phyloP scores from a whole-genome alignment of 2,888 invertebrate genomes.

The Slavum lentiscoides region DNA sequence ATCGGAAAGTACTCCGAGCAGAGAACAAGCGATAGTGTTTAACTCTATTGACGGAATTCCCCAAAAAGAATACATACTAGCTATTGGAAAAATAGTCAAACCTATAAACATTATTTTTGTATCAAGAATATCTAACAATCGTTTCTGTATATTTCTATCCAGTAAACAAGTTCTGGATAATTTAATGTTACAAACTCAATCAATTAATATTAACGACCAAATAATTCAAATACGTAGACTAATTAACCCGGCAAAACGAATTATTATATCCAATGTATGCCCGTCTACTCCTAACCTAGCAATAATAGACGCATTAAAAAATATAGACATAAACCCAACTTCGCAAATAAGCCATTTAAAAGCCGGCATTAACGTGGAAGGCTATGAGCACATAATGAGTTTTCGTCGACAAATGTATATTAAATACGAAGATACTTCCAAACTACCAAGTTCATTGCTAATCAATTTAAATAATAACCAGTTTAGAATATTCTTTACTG shows the following conservation, averaged over 20 bases:
- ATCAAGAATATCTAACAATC: background rate
- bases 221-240: background rate
- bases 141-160: background rate
- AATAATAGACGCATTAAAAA: too few species aligned
- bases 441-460: background rate
- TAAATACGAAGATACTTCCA: background rate
- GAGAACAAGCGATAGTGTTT: slow-evolving; percentile 1
- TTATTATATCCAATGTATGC: background rate
- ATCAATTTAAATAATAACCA: background rate
- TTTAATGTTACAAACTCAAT: background rate
- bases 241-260: background rate
- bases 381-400: background rate
- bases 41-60: background rate
- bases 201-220: background rate
- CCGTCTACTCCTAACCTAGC: background rate
- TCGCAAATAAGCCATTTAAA: background rate
- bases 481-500: too few species aligned
- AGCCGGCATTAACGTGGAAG: background rate
- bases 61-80: background rate
- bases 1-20: background rate
- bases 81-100: background rate
- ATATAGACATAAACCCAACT: too few species aligned
- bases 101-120: background rate
- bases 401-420: background rate
- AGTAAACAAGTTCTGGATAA: background rate